phyloP scores from a whole-genome alignment of 2,113 vertebrate genomes.

The Ictidomys tridecemlineatus region DNA sequence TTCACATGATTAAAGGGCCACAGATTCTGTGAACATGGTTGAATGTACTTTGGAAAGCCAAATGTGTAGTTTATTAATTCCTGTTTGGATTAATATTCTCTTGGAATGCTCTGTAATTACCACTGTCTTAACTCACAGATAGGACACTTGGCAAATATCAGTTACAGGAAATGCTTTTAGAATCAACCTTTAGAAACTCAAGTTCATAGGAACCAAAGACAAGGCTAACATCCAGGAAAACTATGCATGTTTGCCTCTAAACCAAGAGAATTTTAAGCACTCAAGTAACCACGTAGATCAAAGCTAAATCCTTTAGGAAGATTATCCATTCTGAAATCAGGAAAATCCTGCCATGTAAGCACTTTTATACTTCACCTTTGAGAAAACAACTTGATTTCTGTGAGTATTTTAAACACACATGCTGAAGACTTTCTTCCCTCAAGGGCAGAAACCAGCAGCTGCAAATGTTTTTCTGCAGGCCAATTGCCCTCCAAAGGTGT shows the following conservation, averaged over 20 bases:
- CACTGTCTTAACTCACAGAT: slow-evolving; percentile 43
- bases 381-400: slow-evolving; percentile 70
- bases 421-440: neutral
- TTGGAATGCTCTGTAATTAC: slow-evolving; percentile 54
- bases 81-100: slow-evolving; percentile 19
- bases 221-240: slow-evolving; percentile 64
- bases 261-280: slow-evolving; percentile 81
- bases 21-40: neutral
- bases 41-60: slow-evolving; percentile 40
- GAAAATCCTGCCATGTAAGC: slow-evolving; percentile 84
- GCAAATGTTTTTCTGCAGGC: slow-evolving; percentile 59
- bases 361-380: slow-evolving; percentile 75
- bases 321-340: slow-evolving; percentile 88
- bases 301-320: slow-evolving; percentile 91
- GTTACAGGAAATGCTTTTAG: slow-evolving; percentile 60
- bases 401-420: slow-evolving; percentile 27
- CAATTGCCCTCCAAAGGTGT: slow-evolving; percentile 34
- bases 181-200: slow-evolving; percentile 52
- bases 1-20: neutral
- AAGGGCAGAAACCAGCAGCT: slow-evolving; percentile 43
- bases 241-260: slow-evolving; percentile 77
- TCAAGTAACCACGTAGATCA: slow-evolving; percentile 82
- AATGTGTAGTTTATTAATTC: slow-evolving; percentile 16
- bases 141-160: slow-evolving; percentile 44
- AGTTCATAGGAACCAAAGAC: slow-evolving; percentile 56